Base-by-base conservation (phyloP, 2,113 vertebrate genomes). In the Sylvietta virens region DNA sequence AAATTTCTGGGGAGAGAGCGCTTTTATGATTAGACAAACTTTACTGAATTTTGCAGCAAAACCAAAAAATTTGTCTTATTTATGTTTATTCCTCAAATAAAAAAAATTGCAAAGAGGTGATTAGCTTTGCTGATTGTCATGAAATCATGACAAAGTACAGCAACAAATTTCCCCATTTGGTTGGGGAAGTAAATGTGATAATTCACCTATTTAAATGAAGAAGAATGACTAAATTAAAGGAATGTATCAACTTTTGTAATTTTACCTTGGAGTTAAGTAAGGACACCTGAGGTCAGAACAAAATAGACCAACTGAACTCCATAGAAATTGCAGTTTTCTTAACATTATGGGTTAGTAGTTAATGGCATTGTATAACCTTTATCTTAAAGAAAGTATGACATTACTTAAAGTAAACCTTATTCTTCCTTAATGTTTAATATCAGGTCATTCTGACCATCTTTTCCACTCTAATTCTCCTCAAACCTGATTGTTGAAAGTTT, bases 371-470 rank as follows among this genome's bases (percentile, higher is more conserved):
- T 12, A 50, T 66, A 94, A 96, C 83, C 62, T 96, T 93, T 65
- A 48, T 56, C 40, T 89, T 92, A 72, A 93, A 89, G 74, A 76
- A 93, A 93, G 73, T 45, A 69, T 78, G 88, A 64, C 83, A 74
- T 93, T 92, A 86, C 92, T 94, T 93, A 92, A 96, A 78, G 45
- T 35, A 85, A 95, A 78, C 13, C 44, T 91, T 96, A 74, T 57
- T 31, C 70, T 86, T 84, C 23, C 53, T 91, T 89, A 15, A 13
- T 76, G 22, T 89, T 93, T 92, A 92, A 83, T 94, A 91, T 88
- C 81, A 91, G 81, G 81, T 95, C 86, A 95, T 74, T 91, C 58
- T 72, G 74, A 62, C 56, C 57, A 88, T 40, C 57, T 54, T 92
- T 97, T 96, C 67, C 65, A 50, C 66, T 92, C 77, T 90, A 74